Base-by-base conservation (phyloP, 2,888 invertebrate species). In the Lysandra coridon region DNA sequence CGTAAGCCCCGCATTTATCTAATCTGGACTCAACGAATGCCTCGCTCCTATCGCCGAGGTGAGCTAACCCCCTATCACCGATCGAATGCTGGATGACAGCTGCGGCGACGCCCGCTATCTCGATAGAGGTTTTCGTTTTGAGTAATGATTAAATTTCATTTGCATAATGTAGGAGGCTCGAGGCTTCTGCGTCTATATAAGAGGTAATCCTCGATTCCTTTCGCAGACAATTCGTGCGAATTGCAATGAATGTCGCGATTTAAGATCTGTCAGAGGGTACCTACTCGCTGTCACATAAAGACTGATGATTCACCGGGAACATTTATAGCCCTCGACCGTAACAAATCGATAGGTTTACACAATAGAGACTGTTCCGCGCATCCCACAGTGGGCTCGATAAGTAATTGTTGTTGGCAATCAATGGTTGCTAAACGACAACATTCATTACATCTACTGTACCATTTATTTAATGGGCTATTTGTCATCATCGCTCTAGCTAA, bases 1-100 rank as follows among this genome's bases (percentile, higher is more conserved):
- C 92, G 89, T 91, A 89, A 89, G 86, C 87, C 84, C 85, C 85
- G 83, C 85, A 84, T 85, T 88, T 92, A 92, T 93, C 92, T 94
- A 92, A 93, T 92, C 92, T 90, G 82, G 86, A 88, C 87, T 89
- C 92, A 93, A 92, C 91, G 90, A 92, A 91, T 89, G 88, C 89
- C 85, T 88, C 85, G 86, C 85, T 88, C 87, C 88, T 90, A 91
- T 89, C 89, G 85, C 87, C 82, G 82, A 84, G 85, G 85, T 85
- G 82, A 84, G 83, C 83, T 82, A 83, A 83, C 82, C 83, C 83
- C 82, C 82, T 83, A 80, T 81, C 79, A 80, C 78, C 44, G 80
- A 79, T 78, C 75, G 74, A 78, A 81, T 82, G 80, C 73, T 79
- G 75, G 23, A 73, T 80, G 74, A 81, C 80, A 78, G 73, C 57